These are phyloP conservation scores for Vanessa cardui DNA, from an alignment of 2,888 invertebrate genomes.

Conservation along the genomic window DNA sequence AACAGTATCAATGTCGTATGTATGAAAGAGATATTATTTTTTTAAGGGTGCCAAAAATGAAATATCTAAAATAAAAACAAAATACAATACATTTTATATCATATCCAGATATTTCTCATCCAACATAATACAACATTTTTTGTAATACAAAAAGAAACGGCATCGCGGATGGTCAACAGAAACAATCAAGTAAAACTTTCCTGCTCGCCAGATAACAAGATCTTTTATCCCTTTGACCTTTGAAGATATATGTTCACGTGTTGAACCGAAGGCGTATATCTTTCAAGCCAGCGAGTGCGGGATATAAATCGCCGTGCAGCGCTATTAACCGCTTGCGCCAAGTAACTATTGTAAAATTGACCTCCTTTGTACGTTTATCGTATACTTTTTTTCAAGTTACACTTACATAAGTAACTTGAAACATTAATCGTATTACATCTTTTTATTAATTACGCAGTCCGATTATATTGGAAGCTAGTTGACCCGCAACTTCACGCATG, in stretches of 20 bases:
- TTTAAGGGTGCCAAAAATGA: too few relatives aligned
- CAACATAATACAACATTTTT: too few relatives aligned
- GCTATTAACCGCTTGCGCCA: not conserved
- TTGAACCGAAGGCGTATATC: constrained; percentile 27
- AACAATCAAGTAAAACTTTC: not conserved
- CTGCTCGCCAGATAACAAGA: constrained; percentile 5
- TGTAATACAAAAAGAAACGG: too few relatives aligned
- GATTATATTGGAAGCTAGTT: too few relatives aligned
- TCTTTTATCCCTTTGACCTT: constrained; percentile 16
- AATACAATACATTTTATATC: too few relatives aligned
- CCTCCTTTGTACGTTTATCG: not conserved
- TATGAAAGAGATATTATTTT: too few relatives aligned
- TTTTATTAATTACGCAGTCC: too few relatives aligned
- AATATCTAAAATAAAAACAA: too few relatives aligned
- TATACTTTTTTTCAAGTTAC: not conserved
- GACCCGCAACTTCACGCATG: too few relatives aligned
- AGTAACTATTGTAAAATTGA: constrained; percentile 6
- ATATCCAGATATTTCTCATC: too few relatives aligned
- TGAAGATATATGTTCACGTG: constrained; percentile 26
- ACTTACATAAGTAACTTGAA: not conserved
- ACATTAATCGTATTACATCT: too few relatives aligned
- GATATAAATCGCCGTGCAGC: constrained; percentile 26
- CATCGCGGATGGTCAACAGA: not conserved
- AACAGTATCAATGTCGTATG: too few relatives aligned
- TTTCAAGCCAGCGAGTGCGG: constrained; percentile 23